These are phyloP conservation scores for Bombus turneri DNA, from an alignment of 1,140 invertebrate genomes.

Conservation along the genomic window DNA sequence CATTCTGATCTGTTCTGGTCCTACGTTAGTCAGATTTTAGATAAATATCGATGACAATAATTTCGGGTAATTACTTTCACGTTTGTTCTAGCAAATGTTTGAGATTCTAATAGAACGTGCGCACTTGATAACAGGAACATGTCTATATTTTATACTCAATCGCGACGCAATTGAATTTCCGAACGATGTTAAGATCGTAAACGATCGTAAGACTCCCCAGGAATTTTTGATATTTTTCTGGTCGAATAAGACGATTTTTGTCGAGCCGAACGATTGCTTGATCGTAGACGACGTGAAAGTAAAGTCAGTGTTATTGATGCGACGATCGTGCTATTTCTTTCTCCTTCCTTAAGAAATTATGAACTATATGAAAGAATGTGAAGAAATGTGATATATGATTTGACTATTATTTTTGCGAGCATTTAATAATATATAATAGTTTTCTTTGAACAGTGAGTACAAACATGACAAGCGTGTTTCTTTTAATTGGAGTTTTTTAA, in stretches of 20 bases:
- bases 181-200: neutral
- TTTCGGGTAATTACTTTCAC: conserved; percentile 58
- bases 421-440: neutral
- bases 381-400: neutral
- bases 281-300: neutral
- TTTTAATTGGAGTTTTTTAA: neutral
- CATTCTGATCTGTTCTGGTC: neutral
- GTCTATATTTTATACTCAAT: conserved; percentile 24
- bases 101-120: neutral
- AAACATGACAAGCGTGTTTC: neutral
- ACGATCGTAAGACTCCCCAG: neutral
- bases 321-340: neutral
- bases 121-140: neutral
- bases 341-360: neutral
- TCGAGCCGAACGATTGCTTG: neutral
- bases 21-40: conserved; percentile 35
- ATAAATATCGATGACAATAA: conserved; percentile 62
- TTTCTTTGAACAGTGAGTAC: neutral
- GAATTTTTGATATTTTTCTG: conserved; percentile 19
- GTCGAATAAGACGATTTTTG: neutral
- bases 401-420: neutral
- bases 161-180: neutral
- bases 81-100: conserved; percentile 15
- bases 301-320: conserved; percentile 12
- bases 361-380: neutral